Evolutionary conservation across 2,888 invertebrate species (phyloP).

Genomic region (Julus scanicus): DNA sequence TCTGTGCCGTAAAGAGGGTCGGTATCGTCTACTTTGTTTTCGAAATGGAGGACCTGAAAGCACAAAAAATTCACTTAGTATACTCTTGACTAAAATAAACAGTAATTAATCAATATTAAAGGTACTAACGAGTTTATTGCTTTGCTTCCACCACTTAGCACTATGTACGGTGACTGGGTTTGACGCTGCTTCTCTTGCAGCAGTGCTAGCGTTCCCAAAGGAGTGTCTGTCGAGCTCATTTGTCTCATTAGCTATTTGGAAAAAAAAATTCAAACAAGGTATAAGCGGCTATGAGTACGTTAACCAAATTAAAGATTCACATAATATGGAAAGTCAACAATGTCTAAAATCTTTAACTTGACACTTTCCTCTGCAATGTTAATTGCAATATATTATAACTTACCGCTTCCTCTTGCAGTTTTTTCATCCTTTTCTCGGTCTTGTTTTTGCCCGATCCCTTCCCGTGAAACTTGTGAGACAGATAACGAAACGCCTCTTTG

Average conservation of each 20-base stretch:
- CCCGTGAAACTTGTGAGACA: conserved; percentile 95
- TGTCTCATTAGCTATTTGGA: conserved; percentile 82
- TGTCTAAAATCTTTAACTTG: too few relatives aligned
- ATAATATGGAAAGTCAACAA: too few relatives aligned
- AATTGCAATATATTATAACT: conserved; percentile 62
- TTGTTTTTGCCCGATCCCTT: conserved; percentile 99
- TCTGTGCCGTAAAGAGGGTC: neutral
- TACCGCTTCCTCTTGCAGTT: conserved; percentile 91
- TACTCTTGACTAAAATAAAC: neutral
- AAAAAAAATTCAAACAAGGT: neutral
- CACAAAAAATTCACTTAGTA: neutral
- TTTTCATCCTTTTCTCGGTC: conserved; percentile 93
- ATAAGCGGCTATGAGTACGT: too few relatives aligned
- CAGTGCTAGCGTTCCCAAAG: conserved; percentile 92
- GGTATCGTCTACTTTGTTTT: conserved; percentile 21
- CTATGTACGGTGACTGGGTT: conserved; percentile 90
- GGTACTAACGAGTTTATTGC: conserved; percentile 58
- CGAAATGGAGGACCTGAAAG: conserved; percentile 52
- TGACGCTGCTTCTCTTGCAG: conserved; percentile 95
- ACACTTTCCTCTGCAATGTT: too few relatives aligned
- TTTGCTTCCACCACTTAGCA: conserved; percentile 79
- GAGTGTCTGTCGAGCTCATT: conserved; percentile 98
- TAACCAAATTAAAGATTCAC: too few relatives aligned
- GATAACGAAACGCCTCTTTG: conserved; percentile 89
- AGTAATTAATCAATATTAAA: neutral